These are phyloP conservation scores for Conomelus anceps DNA, from an alignment of 2,888 invertebrate genomes.

Conservation along the genomic window DNA sequence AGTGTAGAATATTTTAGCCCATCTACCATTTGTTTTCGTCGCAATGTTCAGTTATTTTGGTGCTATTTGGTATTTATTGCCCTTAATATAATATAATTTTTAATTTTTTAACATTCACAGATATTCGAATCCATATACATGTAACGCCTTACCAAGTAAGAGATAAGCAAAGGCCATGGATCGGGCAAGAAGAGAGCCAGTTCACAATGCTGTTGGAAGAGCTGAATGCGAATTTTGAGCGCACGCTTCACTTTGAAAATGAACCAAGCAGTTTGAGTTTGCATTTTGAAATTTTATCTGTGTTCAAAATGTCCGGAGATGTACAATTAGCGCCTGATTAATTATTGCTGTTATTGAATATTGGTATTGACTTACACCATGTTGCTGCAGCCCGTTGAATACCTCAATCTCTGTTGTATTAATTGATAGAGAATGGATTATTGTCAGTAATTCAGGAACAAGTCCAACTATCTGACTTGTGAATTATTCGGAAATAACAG, in stretches of 20 bases:
- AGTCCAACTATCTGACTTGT: too few species aligned
- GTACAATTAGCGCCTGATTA: background rate
- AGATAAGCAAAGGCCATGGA: slow-evolving; percentile 75
- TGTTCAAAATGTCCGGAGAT: slow-evolving; percentile 46
- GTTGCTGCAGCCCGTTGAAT: background rate
- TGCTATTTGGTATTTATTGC: too few species aligned
- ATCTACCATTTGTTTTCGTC: too few species aligned
- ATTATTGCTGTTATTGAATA: background rate
- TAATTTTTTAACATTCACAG: slow-evolving; percentile 42
- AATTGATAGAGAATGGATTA: background rate
- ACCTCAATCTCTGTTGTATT: background rate
- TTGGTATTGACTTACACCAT: background rate
- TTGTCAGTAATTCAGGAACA: background rate
- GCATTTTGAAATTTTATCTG: slow-evolving; percentile 70
- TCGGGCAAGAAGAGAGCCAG: slow-evolving; percentile 70
- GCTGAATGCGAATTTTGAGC: slow-evolving; percentile 58
- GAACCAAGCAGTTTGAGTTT: slow-evolving; percentile 54
- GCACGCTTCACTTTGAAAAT: slow-evolving; percentile 56
- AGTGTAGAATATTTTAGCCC: too few species aligned
- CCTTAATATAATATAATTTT: too few species aligned
- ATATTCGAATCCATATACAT: slow-evolving; percentile 66
- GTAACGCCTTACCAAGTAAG: slow-evolving; percentile 87
- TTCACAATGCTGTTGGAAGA: slow-evolving; percentile 62
- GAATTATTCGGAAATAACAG: too few species aligned
- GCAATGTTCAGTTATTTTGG: too few species aligned